Evolutionary conservation across 2,113 vertebrate species (phyloP), one percentile per base, ranked within the genome.

Genomic region (Dipodomys spectabilis): DNA sequence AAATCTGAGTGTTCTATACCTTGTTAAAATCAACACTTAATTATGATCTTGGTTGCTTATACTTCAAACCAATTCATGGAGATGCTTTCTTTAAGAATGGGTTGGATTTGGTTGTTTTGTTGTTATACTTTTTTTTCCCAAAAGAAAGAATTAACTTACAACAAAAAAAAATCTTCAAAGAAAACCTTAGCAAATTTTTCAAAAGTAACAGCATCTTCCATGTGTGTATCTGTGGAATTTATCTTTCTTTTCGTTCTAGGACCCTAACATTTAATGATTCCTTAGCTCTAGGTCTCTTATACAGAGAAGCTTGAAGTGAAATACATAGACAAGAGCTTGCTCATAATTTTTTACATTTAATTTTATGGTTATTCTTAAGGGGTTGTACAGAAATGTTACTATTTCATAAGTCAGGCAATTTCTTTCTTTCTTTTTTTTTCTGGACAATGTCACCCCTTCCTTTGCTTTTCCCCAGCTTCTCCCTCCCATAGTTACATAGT

Each of bases 101-200:
- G 1, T 81, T 91, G 82, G 25, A 88, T 74, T 32, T 68, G 25
- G 7, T 90, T 25, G 25, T 88, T 75, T 44, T 75, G 25, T 88
- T 45, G 19, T 77, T 86, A 74, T 6, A 28, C 73, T n/a, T 82
- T 87, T 88, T 60, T 67, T 62, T 2, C 12, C 7, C 23, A 62
- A 72, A 79, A 86, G 12, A n/a, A 74, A 75, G 0, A 80, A 68
- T 74, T 81, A 77, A 83, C 9, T 12, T 82, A 80, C 16, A 57
- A 62, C 44, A 35, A 35, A 32, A 82, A 39, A 39, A 7, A 74
- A 77, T 49, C 39, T 45, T 83, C 86, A 89, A 62, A 82, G 79
- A 74, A 82, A 65, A 62, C 57, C 27, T 83, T 69, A 69, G 39
- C 57, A 84, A 28, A 16, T 35, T 90, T 93, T 96, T 78, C 80